These are phyloP conservation scores for Neogale vison DNA, from an alignment of 2,113 vertebrate genomes.

Conservation along the genomic window DNA sequence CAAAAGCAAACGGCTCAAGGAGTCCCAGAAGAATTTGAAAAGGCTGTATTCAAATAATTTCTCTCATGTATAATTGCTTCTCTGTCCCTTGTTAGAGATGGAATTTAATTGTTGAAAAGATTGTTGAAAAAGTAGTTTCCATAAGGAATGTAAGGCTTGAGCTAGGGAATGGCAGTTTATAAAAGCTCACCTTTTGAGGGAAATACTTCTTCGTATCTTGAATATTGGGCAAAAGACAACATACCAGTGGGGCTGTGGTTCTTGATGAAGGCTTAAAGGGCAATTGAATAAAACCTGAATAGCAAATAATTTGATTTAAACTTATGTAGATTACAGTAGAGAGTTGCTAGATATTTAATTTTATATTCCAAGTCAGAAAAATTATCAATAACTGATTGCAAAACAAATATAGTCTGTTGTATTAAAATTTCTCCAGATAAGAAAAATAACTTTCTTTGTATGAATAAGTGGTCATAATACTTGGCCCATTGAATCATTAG, in stretches of 20 bases:
- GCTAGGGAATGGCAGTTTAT: neutral
- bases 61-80: neutral
- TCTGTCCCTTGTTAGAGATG: neutral
- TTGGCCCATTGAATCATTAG: neutral
- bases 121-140: neutral
- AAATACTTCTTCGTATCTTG: neutral
- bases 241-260: rapidly evolving
- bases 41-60: neutral
- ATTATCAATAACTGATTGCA: neutral
- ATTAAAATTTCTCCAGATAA: conserved; percentile 39
- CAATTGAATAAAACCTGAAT: neutral
- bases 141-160: neutral
- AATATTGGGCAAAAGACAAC: neutral
- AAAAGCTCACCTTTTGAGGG: neutral
- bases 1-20: neutral
- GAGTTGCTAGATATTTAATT: neutral
- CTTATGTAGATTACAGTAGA: neutral
- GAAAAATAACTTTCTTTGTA: neutral
- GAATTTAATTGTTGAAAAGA: conserved; percentile 28
- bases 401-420: neutral
- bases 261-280: neutral
- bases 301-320: conserved; percentile 3
- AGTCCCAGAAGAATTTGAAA: neutral
- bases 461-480: neutral
- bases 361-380: conserved; percentile 9